Evolutionary conservation across 2,113 vertebrate species (phyloP).

Genomic region (Phyllostomus discolor): DNA sequence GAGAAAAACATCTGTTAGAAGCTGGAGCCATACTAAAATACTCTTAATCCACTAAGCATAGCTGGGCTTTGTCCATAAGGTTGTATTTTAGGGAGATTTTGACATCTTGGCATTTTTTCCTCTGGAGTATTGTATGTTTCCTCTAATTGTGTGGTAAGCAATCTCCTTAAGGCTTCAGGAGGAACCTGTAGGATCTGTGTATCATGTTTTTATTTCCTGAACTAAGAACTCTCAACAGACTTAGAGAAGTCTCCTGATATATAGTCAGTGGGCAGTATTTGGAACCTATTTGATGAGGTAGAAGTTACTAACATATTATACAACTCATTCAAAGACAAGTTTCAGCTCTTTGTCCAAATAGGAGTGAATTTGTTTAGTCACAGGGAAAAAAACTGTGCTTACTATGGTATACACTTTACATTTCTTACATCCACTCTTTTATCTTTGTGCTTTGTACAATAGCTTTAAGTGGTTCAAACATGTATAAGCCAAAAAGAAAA

Average conservation of each 20-base stretch:
- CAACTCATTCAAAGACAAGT: not conserved
- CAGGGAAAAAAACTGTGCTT: not conserved
- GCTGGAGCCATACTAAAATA: not conserved
- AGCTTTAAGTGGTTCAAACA: not conserved
- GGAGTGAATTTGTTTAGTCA: not conserved
- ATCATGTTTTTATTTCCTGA: slow-evolving; percentile 24
- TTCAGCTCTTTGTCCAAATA: not conserved
- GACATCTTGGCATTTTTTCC: slow-evolving; percentile 9
- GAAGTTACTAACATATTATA: not conserved
- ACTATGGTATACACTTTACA: not conserved
- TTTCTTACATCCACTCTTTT: not conserved
- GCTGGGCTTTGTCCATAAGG: not conserved
- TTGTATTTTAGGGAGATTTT: not conserved
- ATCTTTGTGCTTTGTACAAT: not conserved
- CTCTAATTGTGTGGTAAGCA: not conserved
- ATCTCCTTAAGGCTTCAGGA: not conserved
- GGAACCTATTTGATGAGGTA: not conserved
- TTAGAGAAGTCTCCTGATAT: not conserved
- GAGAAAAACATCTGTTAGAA: not conserved
- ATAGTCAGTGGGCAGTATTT: not conserved
- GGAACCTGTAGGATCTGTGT: not conserved
- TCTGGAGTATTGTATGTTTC: not conserved
- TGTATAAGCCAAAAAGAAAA: not conserved
- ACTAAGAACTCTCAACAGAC: not conserved
- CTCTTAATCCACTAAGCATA: not conserved